phyloP scores from a whole-genome alignment of 2,113 vertebrate species.

The Chaenocephalus aceratus region DNA sequence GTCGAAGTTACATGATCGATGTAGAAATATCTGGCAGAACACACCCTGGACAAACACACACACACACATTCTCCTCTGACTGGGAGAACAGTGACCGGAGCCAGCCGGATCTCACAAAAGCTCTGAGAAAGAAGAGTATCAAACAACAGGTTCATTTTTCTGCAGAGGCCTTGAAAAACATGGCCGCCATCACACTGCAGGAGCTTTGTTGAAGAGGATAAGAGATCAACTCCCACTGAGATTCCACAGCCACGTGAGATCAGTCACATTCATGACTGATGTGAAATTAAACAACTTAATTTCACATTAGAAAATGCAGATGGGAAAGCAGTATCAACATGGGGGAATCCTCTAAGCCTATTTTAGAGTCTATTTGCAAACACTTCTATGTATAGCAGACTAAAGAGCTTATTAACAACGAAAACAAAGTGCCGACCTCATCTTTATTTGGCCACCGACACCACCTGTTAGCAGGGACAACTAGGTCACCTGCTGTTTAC shows the following conservation, averaged over 20 bases:
- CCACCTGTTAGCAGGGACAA: constrained; percentile 50
- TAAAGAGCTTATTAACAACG: constrained; percentile 1
- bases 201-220: constrained; percentile 68
- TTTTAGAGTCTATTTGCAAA: constrained; percentile 23
- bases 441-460: neutral
- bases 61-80: constrained; percentile 22
- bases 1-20: neutral
- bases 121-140: constrained; percentile 72
- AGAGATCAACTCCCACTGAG: constrained; percentile 65
- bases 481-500: constrained; percentile 75
- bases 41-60: constrained; percentile 12
- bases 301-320: neutral
- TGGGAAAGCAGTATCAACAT: neutral
- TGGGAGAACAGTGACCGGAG: constrained; percentile 44
- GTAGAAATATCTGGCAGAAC: constrained; percentile 20
- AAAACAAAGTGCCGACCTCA: constrained; percentile 13
- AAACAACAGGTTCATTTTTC: constrained; percentile 78
- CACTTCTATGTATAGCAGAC: neutral
- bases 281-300: constrained; percentile 7
- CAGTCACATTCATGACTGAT: constrained; percentile 25
- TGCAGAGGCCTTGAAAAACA: constrained; percentile 50
- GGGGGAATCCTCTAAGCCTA: constrained; percentile 3
- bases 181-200: constrained; percentile 61
- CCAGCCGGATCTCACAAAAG: constrained; percentile 64
- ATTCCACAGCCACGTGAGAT: constrained; percentile 76